phyloP scores from a whole-genome alignment of 2,113 vertebrate genomes.

The Chloebia gouldiae region DNA sequence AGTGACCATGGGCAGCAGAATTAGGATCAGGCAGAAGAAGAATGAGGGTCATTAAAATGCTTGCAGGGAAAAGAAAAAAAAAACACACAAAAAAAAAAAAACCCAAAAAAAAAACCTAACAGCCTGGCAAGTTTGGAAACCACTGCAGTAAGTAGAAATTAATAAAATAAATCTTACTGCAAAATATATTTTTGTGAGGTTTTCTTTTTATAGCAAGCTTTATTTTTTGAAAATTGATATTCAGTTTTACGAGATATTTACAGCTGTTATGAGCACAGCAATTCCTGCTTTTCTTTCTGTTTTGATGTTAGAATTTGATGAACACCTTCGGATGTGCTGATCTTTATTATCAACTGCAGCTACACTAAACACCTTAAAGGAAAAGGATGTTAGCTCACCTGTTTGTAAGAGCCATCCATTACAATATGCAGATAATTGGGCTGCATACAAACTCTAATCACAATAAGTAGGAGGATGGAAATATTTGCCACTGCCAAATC shows the following conservation, averaged over 20 bases:
- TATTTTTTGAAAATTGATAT: constrained; percentile 38
- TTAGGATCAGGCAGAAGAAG: background rate
- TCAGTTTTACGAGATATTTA: constrained; percentile 5
- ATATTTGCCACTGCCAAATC: background rate
- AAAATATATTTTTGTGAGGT: background rate
- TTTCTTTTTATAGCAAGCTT: constrained; percentile 28
- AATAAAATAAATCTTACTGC: background rate
- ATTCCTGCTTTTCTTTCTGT: constrained; percentile 7
- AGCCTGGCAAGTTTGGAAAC: background rate
- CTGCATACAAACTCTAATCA: background rate
- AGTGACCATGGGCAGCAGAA: background rate
- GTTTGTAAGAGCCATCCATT: background rate
- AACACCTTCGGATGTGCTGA: background rate
- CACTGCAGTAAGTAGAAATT: constrained; percentile 9
- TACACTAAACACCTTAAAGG: background rate
- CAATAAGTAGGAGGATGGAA: background rate
- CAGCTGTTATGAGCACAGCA: background rate
- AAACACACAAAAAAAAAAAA: background rate
- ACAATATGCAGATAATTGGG: background rate
- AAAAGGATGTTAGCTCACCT: background rate
- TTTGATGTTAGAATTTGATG: background rate
- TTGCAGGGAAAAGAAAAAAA: background rate
- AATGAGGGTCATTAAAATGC: constrained; percentile 21
- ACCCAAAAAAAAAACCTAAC: background rate
- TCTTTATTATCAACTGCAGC: background rate